phyloP scores from a whole-genome alignment of 2,888 invertebrate species.

The Caenorhabditis becei region DNA sequence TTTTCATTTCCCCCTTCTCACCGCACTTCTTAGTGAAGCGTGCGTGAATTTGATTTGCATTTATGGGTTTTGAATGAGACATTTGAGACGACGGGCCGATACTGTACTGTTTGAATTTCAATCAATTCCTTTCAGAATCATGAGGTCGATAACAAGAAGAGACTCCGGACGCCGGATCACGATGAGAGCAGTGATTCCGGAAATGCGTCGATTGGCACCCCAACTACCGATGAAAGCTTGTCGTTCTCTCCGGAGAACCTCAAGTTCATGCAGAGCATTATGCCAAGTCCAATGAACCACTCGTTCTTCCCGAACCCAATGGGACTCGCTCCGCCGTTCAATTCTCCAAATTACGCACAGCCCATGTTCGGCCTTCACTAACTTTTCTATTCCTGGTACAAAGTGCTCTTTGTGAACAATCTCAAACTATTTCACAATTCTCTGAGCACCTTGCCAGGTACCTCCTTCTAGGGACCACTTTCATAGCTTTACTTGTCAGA shows the following conservation, averaged over 20 bases:
- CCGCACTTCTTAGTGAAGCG: constrained; percentile 59
- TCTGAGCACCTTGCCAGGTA: too few relatives aligned
- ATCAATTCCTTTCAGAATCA: constrained; percentile 56
- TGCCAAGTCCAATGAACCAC: background rate
- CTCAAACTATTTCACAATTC: too few relatives aligned
- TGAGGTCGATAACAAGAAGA: constrained; percentile 51
- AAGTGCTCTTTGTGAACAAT: too few relatives aligned
- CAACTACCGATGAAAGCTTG: constrained; percentile 47
- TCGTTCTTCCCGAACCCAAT: background rate
- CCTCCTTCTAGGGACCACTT: constrained; percentile 4
- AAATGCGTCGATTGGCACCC: constrained; percentile 70
- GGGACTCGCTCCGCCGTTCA: background rate
- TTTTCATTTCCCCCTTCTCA: constrained; percentile 30
- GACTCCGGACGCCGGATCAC: constrained; percentile 53
- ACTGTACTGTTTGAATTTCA: background rate
- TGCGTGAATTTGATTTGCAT: constrained; percentile 61
- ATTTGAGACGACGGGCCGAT: constrained; percentile 4
- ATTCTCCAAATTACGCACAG: background rate
- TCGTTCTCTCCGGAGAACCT: constrained; percentile 50
- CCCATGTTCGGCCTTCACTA: background rate
- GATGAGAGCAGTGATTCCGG: constrained; percentile 75
- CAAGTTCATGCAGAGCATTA: constrained; percentile 12
- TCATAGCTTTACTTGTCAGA: constrained; percentile 42
- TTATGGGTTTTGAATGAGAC: constrained; percentile 60
- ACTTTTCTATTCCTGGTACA: background rate